These are phyloP conservation scores for Harpagoxenus sublaevis DNA, from an alignment of 2,888 invertebrate genomes.

Conservation along the genomic window DNA sequence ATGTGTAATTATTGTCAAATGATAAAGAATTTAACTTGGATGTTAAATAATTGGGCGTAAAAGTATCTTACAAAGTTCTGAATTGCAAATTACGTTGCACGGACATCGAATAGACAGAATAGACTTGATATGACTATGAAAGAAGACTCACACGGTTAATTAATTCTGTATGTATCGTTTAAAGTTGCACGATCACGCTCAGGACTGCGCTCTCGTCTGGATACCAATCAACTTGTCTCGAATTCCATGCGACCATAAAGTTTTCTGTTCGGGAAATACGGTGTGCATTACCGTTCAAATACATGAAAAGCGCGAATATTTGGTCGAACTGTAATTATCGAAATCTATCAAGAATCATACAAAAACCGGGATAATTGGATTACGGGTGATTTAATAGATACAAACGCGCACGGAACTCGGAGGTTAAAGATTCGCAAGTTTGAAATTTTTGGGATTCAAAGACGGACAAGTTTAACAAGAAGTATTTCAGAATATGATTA, in stretches of 20 bases:
- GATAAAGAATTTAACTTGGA: not conserved
- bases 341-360: not conserved
- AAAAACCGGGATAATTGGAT: not conserved
- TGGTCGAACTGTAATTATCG: conserved; percentile 9
- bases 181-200: conserved; percentile 23
- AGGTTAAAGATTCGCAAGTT: not conserved
- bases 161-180: conserved; percentile 38
- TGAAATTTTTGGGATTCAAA: not conserved
- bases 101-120: not conserved
- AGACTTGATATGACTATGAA: not conserved
- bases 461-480: not conserved
- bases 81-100: not conserved
- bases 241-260: conserved; percentile 15
- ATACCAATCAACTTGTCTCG: not conserved
- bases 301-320: conserved; percentile 5
- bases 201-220: not conserved
- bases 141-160: conserved; percentile 11
- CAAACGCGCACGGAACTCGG: not conserved
- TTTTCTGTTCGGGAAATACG: not conserved
- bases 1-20: not conserved
- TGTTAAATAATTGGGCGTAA: not conserved
- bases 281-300: not conserved
- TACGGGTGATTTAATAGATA: not conserved
- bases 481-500: not conserved
- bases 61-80: not conserved